phyloP scores from a whole-genome alignment of 2,797 vertebrate genomes.

The Varecia variegata region DNA sequence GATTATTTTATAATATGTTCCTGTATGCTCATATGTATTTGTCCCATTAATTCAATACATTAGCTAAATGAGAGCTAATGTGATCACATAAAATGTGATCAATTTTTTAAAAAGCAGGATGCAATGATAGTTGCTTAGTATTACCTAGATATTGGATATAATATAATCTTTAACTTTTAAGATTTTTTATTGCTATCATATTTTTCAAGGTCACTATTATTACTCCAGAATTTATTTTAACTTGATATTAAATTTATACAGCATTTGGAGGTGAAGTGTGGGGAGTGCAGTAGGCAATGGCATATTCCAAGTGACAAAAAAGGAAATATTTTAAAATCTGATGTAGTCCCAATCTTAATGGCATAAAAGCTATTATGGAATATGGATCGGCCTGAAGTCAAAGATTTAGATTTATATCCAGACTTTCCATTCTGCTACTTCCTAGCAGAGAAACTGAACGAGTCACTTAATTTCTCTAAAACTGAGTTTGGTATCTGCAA shows the following conservation, averaged over 20 bases:
- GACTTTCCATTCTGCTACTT: neutral
- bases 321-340: neutral
- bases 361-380: neutral
- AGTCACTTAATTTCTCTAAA: neutral
- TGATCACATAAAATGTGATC: neutral
- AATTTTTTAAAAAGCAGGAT: slow-evolving; percentile 18
- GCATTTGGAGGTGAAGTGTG: neutral
- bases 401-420: neutral
- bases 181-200: neutral
- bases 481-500: neutral
- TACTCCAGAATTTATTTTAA: neutral
- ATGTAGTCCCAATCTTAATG: neutral
- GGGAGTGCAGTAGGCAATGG: neutral
- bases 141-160: neutral
- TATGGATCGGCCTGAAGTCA: neutral
- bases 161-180: neutral
- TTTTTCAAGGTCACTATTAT: neutral
- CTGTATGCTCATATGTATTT: neutral
- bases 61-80: neutral
- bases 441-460: neutral
- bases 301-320: neutral
- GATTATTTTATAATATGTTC: neutral
- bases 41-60: neutral
- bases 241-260: neutral
- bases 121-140: neutral